Evolutionary conservation across 2,888 invertebrate species (phyloP).

Genomic region (Ophioninae sp.): DNA sequence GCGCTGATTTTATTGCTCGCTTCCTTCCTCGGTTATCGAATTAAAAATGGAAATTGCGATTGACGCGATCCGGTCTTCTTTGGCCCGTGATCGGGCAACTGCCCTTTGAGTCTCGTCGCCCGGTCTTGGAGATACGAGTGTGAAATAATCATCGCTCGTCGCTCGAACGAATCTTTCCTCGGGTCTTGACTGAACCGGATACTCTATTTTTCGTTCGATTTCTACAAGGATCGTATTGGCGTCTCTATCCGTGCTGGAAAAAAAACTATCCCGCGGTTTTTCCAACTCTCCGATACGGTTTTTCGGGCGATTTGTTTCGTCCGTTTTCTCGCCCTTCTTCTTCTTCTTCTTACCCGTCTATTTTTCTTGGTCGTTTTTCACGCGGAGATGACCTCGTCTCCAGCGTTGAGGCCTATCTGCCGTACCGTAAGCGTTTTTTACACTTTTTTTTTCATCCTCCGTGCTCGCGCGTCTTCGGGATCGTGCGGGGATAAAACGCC

Average conservation of each 20-base stretch:
- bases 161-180: constrained; percentile 52
- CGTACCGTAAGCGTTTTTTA: neutral
- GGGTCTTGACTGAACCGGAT: constrained; percentile 49
- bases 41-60: too few species aligned
- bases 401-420: constrained; percentile 5
- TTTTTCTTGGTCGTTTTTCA: neutral
- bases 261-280: constrained; percentile 50
- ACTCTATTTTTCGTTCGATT: constrained; percentile 20
- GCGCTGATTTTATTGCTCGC: too few species aligned
- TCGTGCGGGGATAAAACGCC: constrained; percentile 20
- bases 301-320: constrained; percentile 7
- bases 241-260: constrained; percentile 15
- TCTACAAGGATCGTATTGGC: neutral
- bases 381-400: constrained; percentile 45
- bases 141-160: constrained; percentile 50
- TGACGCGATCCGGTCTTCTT: too few species aligned
- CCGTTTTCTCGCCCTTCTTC: constrained; percentile 24
- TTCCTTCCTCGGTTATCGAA: too few species aligned
- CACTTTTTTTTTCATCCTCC: constrained; percentile 18
- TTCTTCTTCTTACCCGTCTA: constrained; percentile 15
- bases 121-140: constrained; percentile 24
- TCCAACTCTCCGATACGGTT: constrained; percentile 11
- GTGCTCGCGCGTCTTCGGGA: constrained; percentile 17
- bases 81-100: neutral
- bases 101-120: neutral